Percentiles rank a stretch among this genome's conserved stretches.
phyloP scores from a whole-genome alignment of 2,888 invertebrate species.

The Tubulanus polymorphus region DNA sequence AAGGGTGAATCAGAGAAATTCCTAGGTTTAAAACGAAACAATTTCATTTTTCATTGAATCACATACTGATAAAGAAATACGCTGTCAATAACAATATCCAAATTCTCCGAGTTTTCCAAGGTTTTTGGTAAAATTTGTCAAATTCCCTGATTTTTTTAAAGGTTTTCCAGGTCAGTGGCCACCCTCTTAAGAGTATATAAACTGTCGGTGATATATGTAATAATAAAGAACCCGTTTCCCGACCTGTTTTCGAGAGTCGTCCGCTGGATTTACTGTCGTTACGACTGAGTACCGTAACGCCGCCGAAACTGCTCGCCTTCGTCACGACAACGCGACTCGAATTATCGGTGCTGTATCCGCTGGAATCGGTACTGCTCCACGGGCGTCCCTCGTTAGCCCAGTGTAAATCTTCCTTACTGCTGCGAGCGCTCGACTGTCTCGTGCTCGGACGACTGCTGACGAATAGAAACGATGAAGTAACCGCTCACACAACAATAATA shows the following conservation, averaged over 20 bases:
- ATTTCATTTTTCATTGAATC: too few relatives aligned
- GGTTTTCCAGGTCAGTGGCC: too few relatives aligned
- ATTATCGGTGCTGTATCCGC: slow-evolving; percentile 52
- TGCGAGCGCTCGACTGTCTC: slow-evolving; percentile 39
- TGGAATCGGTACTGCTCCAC: slow-evolving; percentile 61
- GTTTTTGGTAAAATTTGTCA: too few relatives aligned
- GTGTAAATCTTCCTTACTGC: slow-evolving; percentile 57
- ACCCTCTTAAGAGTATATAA: too few relatives aligned
- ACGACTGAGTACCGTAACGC: slow-evolving; percentile 56
- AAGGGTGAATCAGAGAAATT: too few relatives aligned
- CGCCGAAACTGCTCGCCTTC: slow-evolving; percentile 79
- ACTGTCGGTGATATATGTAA: background rate
- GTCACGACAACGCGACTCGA: slow-evolving; percentile 53
- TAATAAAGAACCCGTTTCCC: slow-evolving; percentile 5
- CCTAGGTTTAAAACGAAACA: too few relatives aligned
- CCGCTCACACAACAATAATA: too few relatives aligned
- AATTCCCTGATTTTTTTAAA: too few relatives aligned
- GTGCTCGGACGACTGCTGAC: slow-evolving; percentile 30
- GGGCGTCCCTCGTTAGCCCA: slow-evolving; percentile 53
- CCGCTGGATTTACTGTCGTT: slow-evolving; percentile 66
- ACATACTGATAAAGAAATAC: too few relatives aligned
- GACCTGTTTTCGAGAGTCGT: slow-evolving; percentile 72
- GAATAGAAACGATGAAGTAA: too few relatives aligned
- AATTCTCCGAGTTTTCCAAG: too few relatives aligned
- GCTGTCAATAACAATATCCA: too few relatives aligned